A percentile compares a stretch with the other conserved stretches of the same genome.
Conservation (phyloP, 2,113 vertebrate genomes). For the Notothenia coriiceps region DNA sequence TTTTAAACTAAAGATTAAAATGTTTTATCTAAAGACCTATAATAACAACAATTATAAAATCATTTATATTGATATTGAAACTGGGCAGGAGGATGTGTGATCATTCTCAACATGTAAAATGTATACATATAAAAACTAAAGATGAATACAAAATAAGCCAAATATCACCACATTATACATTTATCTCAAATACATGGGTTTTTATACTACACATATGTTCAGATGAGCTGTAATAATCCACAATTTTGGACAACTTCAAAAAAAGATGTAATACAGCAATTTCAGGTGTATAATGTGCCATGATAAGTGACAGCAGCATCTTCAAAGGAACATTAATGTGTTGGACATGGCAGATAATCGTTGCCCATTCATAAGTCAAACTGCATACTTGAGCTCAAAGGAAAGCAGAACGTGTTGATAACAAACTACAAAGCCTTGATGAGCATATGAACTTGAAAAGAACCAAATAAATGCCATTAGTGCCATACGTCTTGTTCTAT, state of each 20-base stretch:
- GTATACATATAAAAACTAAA: neutral
- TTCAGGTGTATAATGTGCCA: neutral
- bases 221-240: neutral
- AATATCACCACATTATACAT: too few species aligned
- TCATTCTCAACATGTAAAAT: neutral
- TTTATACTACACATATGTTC: neutral
- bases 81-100: too few species aligned
- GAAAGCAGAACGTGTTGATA: conserved; percentile 6
- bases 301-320: conserved; percentile 13
- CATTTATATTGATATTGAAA: neutral
- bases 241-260: neutral
- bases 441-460: conserved; percentile 3
- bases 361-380: conserved; percentile 20
- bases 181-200: neutral
- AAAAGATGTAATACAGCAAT: neutral
- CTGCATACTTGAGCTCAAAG: conserved; percentile 39
- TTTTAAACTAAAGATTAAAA: neutral
- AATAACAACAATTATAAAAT: neutral
- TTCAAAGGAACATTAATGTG: conserved; percentile 6
- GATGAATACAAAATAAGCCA: neutral
- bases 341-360: neutral
- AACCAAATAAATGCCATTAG: neutral
- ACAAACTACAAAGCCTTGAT: conserved; percentile 19
- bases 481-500: neutral
- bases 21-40: neutral